These are phyloP conservation scores for Helicoverpa armigera DNA, from an alignment of 1,140 invertebrate genomes.

Conservation along the genomic window DNA sequence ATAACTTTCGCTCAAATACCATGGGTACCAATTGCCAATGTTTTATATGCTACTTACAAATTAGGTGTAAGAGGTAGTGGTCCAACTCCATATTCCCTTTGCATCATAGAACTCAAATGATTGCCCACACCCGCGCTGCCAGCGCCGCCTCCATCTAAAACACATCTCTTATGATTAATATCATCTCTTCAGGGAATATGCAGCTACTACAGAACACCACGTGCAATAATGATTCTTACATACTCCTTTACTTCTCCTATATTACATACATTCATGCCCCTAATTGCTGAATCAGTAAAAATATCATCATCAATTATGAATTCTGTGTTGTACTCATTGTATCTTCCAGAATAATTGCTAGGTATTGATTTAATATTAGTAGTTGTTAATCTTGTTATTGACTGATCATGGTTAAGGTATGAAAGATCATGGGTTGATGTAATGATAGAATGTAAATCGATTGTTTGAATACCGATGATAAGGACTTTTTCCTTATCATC, in stretches of 20 bases:
- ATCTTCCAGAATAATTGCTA: too few relatives aligned
- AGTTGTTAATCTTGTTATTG: too few relatives aligned
- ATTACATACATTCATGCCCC: background rate
- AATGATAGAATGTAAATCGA: too few relatives aligned
- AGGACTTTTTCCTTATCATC: too few relatives aligned
- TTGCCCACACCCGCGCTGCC: constrained; percentile 72
- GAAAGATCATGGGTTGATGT: too few relatives aligned
- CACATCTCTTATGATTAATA: constrained; percentile 5
- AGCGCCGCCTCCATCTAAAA: constrained; percentile 20
- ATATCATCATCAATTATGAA: too few relatives aligned
- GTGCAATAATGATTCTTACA: constrained; percentile 20
- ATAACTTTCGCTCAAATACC: background rate
- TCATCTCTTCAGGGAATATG: background rate
- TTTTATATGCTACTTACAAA: constrained; percentile 73
- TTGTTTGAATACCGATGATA: too few relatives aligned
- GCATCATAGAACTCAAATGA: constrained; percentile 85
- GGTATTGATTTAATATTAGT: too few relatives aligned
- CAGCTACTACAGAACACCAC: constrained; percentile 17
- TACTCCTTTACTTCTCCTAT: background rate
- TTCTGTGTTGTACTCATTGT: too few relatives aligned
- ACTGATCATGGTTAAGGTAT: too few relatives aligned
- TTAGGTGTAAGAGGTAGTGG: constrained; percentile 77
- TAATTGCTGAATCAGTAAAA: background rate
- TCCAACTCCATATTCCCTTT: constrained; percentile 80
- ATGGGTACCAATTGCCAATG: too few relatives aligned